A percentile compares a stretch with the other conserved stretches of the same genome.
phyloP scores from a whole-genome alignment of 2,797 vertebrate species.

The Tolypeutes matacus region DNA sequence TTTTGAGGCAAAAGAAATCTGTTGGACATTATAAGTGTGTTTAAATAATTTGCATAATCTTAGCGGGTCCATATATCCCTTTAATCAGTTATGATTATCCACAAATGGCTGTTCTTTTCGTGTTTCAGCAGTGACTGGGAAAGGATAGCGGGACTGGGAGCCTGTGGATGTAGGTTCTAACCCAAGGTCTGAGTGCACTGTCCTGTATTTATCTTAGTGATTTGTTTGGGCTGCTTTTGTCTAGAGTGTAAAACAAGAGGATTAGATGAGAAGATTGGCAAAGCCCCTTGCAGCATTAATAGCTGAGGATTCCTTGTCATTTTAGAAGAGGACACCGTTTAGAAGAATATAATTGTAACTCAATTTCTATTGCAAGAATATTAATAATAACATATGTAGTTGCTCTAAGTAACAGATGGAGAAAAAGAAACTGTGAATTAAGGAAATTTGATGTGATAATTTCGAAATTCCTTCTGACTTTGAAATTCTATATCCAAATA shows the following conservation, averaged over 20 bases:
- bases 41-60: not conserved
- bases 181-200: constrained; percentile 57
- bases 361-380: not conserved
- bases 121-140: not conserved
- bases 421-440: constrained; percentile 17
- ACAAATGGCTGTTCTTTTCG: not conserved
- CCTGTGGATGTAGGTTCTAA: not conserved
- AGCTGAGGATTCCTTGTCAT: not conserved
- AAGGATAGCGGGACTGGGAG: not conserved
- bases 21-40: not conserved
- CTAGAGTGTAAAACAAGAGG: constrained; percentile 22
- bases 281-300: not conserved
- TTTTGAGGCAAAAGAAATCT: constrained; percentile 1
- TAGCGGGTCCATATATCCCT: not conserved
- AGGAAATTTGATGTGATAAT: not conserved
- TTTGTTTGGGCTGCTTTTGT: constrained; percentile 6
- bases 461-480: constrained; percentile 56
- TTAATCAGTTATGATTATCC: not conserved
- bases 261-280: not conserved
- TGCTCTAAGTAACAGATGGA: not conserved
- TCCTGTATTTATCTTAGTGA: constrained; percentile 45
- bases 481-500: constrained; percentile 36
- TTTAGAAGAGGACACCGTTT: constrained; percentile 37
- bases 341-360: constrained; percentile 51
- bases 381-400: not conserved